Conservation (phyloP, 1,140 invertebrate genomes). For the Drosophila murphyi region DNA sequence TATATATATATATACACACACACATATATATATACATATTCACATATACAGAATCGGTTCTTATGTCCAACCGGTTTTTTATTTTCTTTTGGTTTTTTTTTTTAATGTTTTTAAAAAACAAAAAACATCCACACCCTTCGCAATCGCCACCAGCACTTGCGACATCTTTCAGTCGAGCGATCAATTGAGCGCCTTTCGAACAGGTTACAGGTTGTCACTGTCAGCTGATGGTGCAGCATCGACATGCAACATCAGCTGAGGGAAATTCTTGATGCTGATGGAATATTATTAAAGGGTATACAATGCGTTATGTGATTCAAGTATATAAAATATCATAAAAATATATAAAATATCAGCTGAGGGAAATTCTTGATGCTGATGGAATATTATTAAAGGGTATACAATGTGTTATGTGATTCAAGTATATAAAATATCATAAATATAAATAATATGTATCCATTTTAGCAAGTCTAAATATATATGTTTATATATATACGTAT, state of each 20-base stretch:
- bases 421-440: no score
- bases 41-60: constrained; percentile 28
- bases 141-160: neutral
- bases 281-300: no score
- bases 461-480: no score
- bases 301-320: no score
- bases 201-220: constrained; percentile 70
- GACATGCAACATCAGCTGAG: constrained; percentile 26
- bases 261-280: constrained; percentile 1
- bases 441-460: no score
- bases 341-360: neutral
- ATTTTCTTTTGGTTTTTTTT: neutral
- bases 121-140: neutral
- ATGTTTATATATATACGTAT: no score
- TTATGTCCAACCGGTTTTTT: constrained; percentile 43
- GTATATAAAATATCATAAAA: no score
- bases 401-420: no score
- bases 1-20: no score
- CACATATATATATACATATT: no score
- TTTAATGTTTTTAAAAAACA: neutral
- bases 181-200: constrained; percentile 50
- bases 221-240: constrained; percentile 36
- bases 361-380: neutral
- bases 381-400: no score
- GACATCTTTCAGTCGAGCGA: constrained; percentile 1